Evolutionary conservation across 2,113 vertebrate species (phyloP), one percentile per base, ranked within the genome.

Genomic region (Rhinolophus ferrumequinum): DNA sequence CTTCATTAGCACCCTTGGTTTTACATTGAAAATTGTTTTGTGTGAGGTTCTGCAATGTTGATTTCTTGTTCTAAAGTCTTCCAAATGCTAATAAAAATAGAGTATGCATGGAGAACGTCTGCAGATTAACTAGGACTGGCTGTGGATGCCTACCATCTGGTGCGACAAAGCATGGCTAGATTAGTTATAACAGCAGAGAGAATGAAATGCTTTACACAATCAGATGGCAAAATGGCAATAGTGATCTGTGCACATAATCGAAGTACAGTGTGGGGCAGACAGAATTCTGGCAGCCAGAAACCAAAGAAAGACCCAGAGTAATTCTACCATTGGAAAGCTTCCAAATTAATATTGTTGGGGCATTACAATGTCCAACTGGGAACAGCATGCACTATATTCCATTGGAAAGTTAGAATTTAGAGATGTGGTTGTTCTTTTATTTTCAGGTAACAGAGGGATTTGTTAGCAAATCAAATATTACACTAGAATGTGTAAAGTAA

Each of bases 291-390:
- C 54, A 97, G 35, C 26, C 86, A 97, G 84, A 66, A 19, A 28
- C 21, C 26, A 96, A 84, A 96, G 50, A 96, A 97, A 84, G 92
- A 96, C 38, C 93, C 96, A 62, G 58, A 98, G 41, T 92, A 97
- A 97, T 98, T 97, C 60, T 97, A 69, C 41, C 62, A 60, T 60
- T 98, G 95, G 94, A 96, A 97, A 10, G 19, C 56, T 96, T 97
- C 93, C 97, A 97, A 92, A 97, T 92, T 95, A 97, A 96, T 97
- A 97, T 97, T 95, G 41, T 96, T 97, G 96, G 91, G 66, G 85
- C 47, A 97, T 95, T 98, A 97, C 92, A 95, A 92, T 91, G 76
- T 76, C 69, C 73, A 90, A 66, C 30, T 93, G 94, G 70, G 60
- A 97, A 91, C 87, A 95, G 15, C 60, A 41, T 96, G 97, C 41